Evolutionary conservation across 1,140 invertebrate species (phyloP).

Genomic region (Papilio glaucus): DNA sequence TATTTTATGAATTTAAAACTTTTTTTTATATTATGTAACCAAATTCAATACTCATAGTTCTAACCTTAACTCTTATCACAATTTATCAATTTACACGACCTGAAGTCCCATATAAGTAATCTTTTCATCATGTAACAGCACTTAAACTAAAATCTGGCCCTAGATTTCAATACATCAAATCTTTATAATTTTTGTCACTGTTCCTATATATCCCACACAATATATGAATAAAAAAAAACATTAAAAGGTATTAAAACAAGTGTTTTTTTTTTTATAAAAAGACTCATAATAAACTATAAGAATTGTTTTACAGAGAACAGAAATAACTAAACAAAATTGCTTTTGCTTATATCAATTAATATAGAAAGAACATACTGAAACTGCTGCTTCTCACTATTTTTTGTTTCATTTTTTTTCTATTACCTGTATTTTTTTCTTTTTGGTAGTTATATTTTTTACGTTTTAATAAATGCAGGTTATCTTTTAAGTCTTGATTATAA

Average conservation of each 20-base stretch:
- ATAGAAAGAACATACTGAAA: no score
- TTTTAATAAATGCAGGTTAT: no score
- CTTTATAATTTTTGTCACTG: not conserved
- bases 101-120: not conserved
- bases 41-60: constrained; percentile 43
- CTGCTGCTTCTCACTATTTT: no score
- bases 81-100: constrained; percentile 17
- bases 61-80: constrained; percentile 43
- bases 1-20: constrained; percentile 5
- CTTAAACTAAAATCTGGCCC: not conserved
- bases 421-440: no score
- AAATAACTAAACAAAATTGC: no score
- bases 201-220: not conserved
- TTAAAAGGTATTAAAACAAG: not conserved
- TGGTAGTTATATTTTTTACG: no score
- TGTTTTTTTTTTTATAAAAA: not conserved
- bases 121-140: not conserved
- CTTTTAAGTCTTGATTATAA: no score
- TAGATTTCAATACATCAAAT: not conserved
- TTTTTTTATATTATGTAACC: constrained; percentile 55
- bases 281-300: no score
- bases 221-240: not conserved
- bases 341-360: no score
- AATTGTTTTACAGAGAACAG: no score
- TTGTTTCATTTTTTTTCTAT: no score